Percentiles rank a stretch among this genome's conserved stretches.
These are phyloP conservation scores for Pelvicachromis taeniatus DNA, from an alignment of 2,113 vertebrate genomes.

Conservation along the genomic window DNA sequence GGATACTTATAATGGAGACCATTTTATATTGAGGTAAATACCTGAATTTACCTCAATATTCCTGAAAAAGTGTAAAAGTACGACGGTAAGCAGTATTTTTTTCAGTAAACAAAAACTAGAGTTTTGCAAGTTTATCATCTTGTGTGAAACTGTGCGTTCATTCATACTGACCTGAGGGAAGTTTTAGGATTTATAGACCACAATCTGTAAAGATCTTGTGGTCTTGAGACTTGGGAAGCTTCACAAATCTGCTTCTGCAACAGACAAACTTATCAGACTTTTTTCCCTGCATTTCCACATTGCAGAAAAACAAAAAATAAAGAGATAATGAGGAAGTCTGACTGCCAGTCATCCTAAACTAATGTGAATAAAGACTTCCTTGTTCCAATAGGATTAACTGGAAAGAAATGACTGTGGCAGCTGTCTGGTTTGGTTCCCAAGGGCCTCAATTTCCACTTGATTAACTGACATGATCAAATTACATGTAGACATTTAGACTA, in stretches of 20 bases:
- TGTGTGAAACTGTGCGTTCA: background rate
- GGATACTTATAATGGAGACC: background rate
- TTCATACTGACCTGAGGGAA: background rate
- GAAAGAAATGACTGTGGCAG: conserved; percentile 12
- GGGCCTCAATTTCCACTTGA: conserved; percentile 14
- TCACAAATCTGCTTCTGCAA: background rate
- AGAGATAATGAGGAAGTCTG: background rate
- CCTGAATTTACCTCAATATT: background rate
- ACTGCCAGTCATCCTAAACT: background rate
- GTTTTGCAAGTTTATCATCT: background rate
- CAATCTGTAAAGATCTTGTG: background rate
- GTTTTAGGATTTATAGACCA: background rate
- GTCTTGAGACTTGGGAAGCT: background rate
- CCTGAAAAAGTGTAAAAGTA: background rate
- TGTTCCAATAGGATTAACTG: background rate
- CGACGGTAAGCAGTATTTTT: background rate
- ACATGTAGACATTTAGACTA: background rate
- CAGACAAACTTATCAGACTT: background rate
- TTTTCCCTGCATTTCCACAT: background rate
- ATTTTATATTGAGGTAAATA: background rate
- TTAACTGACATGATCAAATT: background rate
- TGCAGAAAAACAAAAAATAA: background rate
- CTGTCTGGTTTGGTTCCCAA: conserved; percentile 13
- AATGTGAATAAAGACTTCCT: background rate
- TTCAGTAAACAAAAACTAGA: background rate